phyloP scores from a whole-genome alignment of 2,797 vertebrate genomes.

The Xenopus petersii region DNA sequence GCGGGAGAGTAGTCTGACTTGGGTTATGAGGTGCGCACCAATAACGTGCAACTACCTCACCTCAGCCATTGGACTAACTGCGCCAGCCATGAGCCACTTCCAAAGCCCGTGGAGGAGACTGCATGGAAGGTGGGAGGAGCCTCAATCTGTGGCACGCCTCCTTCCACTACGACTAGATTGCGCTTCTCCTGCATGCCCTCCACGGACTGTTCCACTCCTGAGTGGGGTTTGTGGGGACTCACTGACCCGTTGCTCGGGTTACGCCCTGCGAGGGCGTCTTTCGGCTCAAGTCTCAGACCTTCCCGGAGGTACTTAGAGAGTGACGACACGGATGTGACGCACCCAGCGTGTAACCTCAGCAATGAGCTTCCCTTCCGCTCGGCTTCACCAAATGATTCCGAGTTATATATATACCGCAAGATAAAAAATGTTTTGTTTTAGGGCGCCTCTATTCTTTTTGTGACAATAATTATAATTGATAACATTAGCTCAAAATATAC shows the following conservation, averaged over 20 bases:
- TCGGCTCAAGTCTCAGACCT: constrained; percentile 78
- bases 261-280: constrained; percentile 71
- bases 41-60: constrained; percentile 25
- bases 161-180: neutral
- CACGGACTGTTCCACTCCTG: constrained; percentile 31
- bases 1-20: constrained; percentile 71
- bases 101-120: constrained; percentile 61
- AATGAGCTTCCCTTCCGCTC: constrained; percentile 65
- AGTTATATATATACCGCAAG: neutral
- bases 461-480: too few relatives aligned
- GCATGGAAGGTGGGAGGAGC: constrained; percentile 6
- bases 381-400: accelerated
- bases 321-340: constrained; percentile 55
- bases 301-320: constrained; percentile 63
- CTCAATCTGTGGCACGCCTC: constrained; percentile 13
- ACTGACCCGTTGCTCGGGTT: constrained; percentile 76
- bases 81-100: constrained; percentile 71
- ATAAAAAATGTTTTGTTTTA: neutral
- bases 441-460: neutral
- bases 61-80: constrained; percentile 70
- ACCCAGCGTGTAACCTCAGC: constrained; percentile 76
- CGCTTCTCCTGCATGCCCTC: constrained; percentile 62
- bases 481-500: too few relatives aligned
- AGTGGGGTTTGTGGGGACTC: constrained; percentile 73
- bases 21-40: constrained; percentile 55